Evolutionary conservation across 2,797 vertebrate species (phyloP).

Genomic region (Dicrostonyx torquatus): DNA sequence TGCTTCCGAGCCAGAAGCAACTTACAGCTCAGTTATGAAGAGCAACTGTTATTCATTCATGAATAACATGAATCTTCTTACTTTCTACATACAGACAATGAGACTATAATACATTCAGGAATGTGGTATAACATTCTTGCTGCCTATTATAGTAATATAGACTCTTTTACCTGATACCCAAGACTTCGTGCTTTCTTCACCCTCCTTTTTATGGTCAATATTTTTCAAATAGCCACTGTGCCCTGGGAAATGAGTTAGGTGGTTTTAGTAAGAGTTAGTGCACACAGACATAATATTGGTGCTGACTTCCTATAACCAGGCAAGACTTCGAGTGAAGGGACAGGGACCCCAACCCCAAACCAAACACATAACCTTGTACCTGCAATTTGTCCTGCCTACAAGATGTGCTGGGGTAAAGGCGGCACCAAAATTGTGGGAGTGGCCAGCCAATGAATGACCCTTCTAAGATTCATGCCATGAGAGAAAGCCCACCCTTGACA

Average conservation of each 20-base stretch:
- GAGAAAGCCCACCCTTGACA: not conserved
- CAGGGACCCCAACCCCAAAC: not conserved
- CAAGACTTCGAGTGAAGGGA: not conserved
- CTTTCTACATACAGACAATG: slow-evolving; percentile 1
- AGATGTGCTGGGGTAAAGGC: not conserved
- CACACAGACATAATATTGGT: not conserved
- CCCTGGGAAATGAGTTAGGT: not conserved
- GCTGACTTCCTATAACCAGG: not conserved
- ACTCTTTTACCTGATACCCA: not conserved
- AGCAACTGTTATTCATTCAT: not conserved
- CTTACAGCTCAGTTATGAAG: slow-evolving; percentile 59
- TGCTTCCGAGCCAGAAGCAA: slow-evolving; percentile 52
- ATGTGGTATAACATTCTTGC: not conserved
- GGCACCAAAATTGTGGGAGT: not conserved
- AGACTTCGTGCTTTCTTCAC: not conserved
- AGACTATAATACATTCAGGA: not conserved
- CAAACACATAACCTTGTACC: not conserved
- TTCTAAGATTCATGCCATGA: not conserved
- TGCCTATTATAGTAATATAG: not conserved
- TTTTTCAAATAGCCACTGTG: not conserved
- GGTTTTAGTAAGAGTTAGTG: not conserved
- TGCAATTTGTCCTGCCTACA: not conserved
- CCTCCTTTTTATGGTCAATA: not conserved
- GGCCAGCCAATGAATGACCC: not conserved
- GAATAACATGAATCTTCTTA: not conserved